phyloP scores from a whole-genome alignment of 2,113 vertebrate species.

The Elgaria multicarinata region DNA sequence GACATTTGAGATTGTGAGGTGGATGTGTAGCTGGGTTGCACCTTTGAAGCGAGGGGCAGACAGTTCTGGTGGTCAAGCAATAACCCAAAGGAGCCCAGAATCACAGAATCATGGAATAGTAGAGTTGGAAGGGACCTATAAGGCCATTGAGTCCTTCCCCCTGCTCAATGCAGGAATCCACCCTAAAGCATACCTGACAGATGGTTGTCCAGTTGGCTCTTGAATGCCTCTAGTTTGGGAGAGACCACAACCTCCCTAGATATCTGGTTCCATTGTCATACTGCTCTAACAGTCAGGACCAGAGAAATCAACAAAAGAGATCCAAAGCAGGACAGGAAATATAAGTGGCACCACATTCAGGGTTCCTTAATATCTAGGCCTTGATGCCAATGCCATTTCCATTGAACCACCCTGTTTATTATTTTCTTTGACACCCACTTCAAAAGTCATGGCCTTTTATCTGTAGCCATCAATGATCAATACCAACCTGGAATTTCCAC shows the following conservation, averaged over 20 bases:
- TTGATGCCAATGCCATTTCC: not conserved
- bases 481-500: not conserved
- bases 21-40: conserved; percentile 11
- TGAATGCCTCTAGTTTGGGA: too few relatives aligned
- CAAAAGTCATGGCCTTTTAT: not conserved
- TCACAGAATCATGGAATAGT: too few relatives aligned
- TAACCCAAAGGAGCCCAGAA: not conserved
- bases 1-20: conserved; percentile 37
- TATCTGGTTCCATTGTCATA: too few relatives aligned
- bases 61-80: not conserved
- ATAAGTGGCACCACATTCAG: not conserved
- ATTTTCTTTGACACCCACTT: not conserved
- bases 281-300: too few relatives aligned
- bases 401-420: not conserved
- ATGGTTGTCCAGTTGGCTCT: too few relatives aligned
- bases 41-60: not conserved
- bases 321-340: not conserved
- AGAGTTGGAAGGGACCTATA: too few relatives aligned
- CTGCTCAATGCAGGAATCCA: too few relatives aligned
- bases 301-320: not conserved
- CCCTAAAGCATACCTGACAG: too few relatives aligned
- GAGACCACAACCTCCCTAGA: too few relatives aligned
- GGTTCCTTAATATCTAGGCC: not conserved
- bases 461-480: not conserved
- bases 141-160: too few relatives aligned